These are phyloP conservation scores for Ditula angustiorana DNA, from an alignment of 2,888 invertebrate genomes.

Conservation along the genomic window DNA sequence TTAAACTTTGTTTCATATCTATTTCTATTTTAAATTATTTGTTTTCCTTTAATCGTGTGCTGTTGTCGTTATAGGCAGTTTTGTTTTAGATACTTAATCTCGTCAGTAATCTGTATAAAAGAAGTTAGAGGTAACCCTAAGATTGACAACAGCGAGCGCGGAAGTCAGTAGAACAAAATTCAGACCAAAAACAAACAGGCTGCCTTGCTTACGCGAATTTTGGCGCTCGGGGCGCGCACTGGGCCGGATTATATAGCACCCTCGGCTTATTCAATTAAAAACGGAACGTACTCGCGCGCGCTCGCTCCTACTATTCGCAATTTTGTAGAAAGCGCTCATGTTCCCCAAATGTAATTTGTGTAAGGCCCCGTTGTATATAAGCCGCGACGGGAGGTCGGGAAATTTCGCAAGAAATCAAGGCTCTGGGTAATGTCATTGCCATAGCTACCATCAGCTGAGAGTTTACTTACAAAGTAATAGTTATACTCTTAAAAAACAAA, in stretches of 20 bases:
- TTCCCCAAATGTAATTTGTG: conserved; percentile 63
- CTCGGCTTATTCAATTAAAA: conserved; percentile 77
- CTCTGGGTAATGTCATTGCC: conserved; percentile 19
- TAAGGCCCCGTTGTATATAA: conserved; percentile 41
- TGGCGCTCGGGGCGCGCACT: conserved; percentile 59
- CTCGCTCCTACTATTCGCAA: conserved; percentile 62
- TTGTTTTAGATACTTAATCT: too few species aligned
- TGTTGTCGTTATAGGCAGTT: too few species aligned
- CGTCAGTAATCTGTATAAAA: too few species aligned
- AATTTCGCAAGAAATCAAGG: conserved; percentile 32
- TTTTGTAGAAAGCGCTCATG: conserved; percentile 59
- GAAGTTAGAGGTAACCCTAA: conserved; percentile 37
- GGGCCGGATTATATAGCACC: conserved; percentile 69
- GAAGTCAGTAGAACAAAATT: conserved; percentile 56
- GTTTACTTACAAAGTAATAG: not conserved
- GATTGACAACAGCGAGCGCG: conserved; percentile 50
- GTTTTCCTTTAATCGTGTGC: too few species aligned
- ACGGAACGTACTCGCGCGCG: conserved; percentile 61
- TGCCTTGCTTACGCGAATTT: conserved; percentile 56
- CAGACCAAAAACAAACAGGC: conserved; percentile 64
- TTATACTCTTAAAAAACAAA: not conserved
- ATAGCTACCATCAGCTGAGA: not conserved
- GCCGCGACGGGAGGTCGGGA: conserved; percentile 35
- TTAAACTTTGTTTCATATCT: too few species aligned
- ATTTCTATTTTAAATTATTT: too few species aligned